Evolutionary conservation across 2,888 invertebrate species (phyloP).

Genomic region (Volucella inanis): DNA sequence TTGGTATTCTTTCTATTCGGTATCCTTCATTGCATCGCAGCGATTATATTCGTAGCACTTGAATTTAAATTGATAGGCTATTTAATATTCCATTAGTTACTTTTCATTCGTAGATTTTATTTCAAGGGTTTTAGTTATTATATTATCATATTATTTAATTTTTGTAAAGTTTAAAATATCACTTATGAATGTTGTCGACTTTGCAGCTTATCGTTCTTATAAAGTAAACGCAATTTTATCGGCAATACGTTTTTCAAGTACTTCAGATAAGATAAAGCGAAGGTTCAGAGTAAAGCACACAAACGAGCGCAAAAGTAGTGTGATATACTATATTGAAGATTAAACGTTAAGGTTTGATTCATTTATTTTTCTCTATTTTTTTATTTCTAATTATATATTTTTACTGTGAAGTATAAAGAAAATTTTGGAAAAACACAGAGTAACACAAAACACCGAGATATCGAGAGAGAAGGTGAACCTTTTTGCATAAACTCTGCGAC

Average conservation of each 20-base stretch:
- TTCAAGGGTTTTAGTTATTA: not conserved
- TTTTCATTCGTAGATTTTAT: constrained; percentile 1
- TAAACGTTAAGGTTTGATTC: constrained; percentile 45
- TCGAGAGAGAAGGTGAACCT: constrained; percentile 78
- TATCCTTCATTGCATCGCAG: constrained; percentile 33
- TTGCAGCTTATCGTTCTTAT: constrained; percentile 63
- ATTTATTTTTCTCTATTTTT: too few relatives aligned
- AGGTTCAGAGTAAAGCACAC: constrained; percentile 50
- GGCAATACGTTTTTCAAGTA: constrained; percentile 64
- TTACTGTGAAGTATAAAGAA: constrained; percentile 39
- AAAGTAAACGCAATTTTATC: constrained; percentile 71
- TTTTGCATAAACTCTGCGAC: constrained; percentile 81
- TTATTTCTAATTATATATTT: not conserved
- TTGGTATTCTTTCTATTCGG: constrained; percentile 38
- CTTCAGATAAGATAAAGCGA: constrained; percentile 70
- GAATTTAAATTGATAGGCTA: constrained; percentile 24
- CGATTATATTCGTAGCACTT: not conserved
- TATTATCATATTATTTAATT: constrained; percentile 4
- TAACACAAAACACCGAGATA: constrained; percentile 68
- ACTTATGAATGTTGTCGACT: constrained; percentile 37
- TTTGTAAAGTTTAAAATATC: constrained; percentile 39
- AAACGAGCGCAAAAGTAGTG: constrained; percentile 46
- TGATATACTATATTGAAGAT: constrained; percentile 52
- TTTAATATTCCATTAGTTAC: not conserved
- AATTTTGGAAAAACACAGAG: constrained; percentile 60